Conservation (phyloP, 2,797 vertebrate genomes). For the Chrosomus eos region DNA sequence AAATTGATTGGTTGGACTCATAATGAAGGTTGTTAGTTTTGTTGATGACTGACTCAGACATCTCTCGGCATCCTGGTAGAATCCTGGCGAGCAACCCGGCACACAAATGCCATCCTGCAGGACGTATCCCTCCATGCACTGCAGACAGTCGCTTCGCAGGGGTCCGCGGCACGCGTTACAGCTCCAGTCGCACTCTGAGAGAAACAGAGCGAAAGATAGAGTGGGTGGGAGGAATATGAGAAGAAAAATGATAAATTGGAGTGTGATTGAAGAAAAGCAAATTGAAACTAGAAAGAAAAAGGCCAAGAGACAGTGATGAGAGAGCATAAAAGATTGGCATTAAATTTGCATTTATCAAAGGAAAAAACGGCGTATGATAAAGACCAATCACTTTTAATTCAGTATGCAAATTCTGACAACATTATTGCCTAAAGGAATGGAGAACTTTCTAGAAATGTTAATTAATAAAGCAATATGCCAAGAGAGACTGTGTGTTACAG, state of each 20-base stretch:
- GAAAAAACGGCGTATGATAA: constrained; percentile 2
- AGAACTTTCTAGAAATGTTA: neutral
- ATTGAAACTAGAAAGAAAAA: constrained; percentile 9
- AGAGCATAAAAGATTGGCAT: constrained; percentile 14
- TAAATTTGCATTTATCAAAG: neutral
- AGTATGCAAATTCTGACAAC: constrained; percentile 4
- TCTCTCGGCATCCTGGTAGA: constrained; percentile 78
- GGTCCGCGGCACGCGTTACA: constrained; percentile 90
- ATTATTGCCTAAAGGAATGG: neutral
- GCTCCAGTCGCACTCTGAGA: constrained; percentile 94
- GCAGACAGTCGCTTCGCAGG: constrained; percentile 86
- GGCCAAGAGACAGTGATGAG: neutral
- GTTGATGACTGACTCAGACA: constrained; percentile 85
- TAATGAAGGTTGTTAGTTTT: constrained; percentile 28
- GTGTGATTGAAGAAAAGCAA: neutral
- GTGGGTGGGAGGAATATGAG: neutral
- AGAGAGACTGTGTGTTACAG: neutral
- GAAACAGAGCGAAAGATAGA: neutral
- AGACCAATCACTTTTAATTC: constrained; percentile 22
- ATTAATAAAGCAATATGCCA: neutral
- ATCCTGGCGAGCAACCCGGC: constrained; percentile 78
- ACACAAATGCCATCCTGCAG: constrained; percentile 85
- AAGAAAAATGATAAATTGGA: constrained; percentile 12
- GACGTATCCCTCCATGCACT: constrained; percentile 90
- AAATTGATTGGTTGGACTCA: constrained; percentile 38